Conservation (phyloP, 1,140 invertebrate species). For the Spodoptera litura region DNA sequence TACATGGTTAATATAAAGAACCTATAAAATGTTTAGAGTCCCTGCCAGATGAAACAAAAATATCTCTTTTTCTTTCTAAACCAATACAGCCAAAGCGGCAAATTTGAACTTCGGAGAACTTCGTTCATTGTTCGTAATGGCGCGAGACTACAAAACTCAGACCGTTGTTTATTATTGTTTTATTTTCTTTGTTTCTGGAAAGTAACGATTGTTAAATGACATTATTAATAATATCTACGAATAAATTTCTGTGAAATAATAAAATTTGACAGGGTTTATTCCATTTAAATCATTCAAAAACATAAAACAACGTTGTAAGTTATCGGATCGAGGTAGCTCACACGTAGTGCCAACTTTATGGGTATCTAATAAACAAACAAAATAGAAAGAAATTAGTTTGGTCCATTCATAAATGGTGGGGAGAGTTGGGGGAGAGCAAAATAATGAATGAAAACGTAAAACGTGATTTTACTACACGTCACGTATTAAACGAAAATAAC, state of each 20-base stretch:
- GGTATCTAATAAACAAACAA: constrained; percentile 24
- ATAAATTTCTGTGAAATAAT: neutral
- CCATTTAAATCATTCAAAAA: neutral
- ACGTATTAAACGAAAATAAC: constrained; percentile 12
- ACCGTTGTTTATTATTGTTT: constrained; percentile 26
- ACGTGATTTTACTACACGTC: constrained; percentile 39
- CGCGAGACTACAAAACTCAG: constrained; percentile 70
- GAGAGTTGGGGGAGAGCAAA: constrained; percentile 27
- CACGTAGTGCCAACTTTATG: constrained; percentile 40
- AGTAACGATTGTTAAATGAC: neutral
- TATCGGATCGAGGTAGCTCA: too few relatives aligned
- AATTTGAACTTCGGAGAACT: constrained; percentile 70
- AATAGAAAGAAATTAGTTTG: constrained; percentile 46
- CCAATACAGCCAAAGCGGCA: constrained; percentile 60
- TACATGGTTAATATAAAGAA: neutral
- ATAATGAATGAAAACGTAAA: constrained; percentile 46
- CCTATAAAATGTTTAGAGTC: constrained; percentile 17
- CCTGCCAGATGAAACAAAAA: constrained; percentile 50
- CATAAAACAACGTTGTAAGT: neutral
- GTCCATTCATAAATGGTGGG: constrained; percentile 40
- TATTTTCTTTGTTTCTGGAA: neutral
- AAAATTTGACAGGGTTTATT: neutral
- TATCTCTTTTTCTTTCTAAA: constrained; percentile 67
- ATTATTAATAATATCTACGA: neutral
- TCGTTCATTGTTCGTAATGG: constrained; percentile 57